Conservation (phyloP, 2,797 vertebrate genomes). For the Masticophis lateralis region DNA sequence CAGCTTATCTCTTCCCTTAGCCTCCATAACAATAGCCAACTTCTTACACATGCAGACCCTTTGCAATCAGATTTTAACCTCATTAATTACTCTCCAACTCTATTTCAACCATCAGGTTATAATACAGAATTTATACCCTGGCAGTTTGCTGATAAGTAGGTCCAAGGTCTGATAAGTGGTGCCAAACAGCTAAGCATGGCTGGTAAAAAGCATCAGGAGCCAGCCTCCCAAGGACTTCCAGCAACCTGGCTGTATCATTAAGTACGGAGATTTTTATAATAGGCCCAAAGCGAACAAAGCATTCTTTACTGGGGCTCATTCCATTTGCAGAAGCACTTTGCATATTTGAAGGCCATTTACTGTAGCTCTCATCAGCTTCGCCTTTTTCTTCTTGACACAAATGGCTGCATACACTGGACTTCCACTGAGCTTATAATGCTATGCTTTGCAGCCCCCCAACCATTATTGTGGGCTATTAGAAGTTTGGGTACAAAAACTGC, state of each 20-base stretch:
- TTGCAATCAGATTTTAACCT: background rate
- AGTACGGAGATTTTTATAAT: background rate
- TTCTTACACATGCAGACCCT: background rate
- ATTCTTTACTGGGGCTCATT: background rate
- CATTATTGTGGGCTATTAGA: background rate
- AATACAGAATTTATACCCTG: background rate
- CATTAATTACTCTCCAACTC: background rate
- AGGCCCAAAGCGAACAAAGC: background rate
- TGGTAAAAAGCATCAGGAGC: background rate
- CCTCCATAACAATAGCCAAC: background rate
- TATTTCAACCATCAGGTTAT: background rate
- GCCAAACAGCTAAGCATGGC: background rate
- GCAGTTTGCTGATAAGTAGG: no score
- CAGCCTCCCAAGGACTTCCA: background rate
- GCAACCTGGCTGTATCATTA: background rate
- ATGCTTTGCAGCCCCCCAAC: background rate
- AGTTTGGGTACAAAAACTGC: background rate
- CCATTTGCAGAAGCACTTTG: background rate
- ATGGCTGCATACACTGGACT: background rate
- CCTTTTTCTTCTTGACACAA: background rate
- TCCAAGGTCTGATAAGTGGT: background rate
- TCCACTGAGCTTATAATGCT: background rate
- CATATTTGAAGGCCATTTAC: accelerated
- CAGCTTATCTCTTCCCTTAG: background rate
- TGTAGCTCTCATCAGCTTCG: background rate